Evolutionary conservation across 2,797 vertebrate species (phyloP), one percentile per base, ranked within the genome.

Genomic region (Oreortyx pictus): DNA sequence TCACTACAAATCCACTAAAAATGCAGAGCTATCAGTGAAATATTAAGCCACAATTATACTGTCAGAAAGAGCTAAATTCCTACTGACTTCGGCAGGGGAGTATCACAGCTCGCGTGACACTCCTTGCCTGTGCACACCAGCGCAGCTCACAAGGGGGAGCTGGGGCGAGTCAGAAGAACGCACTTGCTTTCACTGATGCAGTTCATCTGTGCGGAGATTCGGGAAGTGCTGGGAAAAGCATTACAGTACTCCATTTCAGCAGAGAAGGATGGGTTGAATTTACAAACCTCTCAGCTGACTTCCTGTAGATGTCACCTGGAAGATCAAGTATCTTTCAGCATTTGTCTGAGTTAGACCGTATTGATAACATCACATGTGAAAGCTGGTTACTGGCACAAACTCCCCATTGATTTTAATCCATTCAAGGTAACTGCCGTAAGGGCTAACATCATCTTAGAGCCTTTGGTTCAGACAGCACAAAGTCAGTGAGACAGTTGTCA

Each of bases 81-180:
- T 57, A 7, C 1, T 49, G 59, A 56, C 70, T 76, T 44, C 44
- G 22, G 24, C 14, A 41, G 18, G 31, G 16, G 11, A 27, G 5
- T 44, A 31, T 19, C 0, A 3, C 16, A 67, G 29, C 12, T 37
- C 60, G 47, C n/a, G 15, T 5, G 33, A 15, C 56, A n/a, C 12
- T 46, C 44, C 33, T 43, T 18, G 35, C 54, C 25, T 56, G 33
- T 5, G n/a, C 35, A 9, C 29, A 31, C 46, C 50, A 1, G 14
- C 29, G 13, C 1, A 2, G 72, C 44, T 82, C 39, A 29, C 1
- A 60, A 60, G 6, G 0, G 8, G 25, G 8, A 54, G 41, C 50
- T 65, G 10, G 4, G 5, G 11, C 1, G 0, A 80, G 37, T 54
- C 39, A 77, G 43, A 85, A 71, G 22, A 2, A 47, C 0, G 0